Percentiles rank a stretch among this genome's conserved stretches.
phyloP scores from a whole-genome alignment of 1,140 invertebrate genomes.

The Marisa cornuarietis region DNA sequence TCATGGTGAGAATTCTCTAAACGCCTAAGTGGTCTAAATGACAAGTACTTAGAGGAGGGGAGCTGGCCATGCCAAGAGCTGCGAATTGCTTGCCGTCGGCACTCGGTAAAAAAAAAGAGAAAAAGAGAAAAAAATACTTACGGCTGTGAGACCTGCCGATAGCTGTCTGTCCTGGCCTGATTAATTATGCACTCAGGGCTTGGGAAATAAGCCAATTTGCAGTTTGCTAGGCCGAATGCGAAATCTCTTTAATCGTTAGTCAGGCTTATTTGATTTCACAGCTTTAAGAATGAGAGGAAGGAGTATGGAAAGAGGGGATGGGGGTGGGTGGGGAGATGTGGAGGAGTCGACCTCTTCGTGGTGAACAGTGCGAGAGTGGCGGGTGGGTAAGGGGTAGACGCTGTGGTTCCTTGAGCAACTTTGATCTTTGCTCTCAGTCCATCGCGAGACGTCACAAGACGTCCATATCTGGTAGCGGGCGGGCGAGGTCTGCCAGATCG shows the following conservation, averaged over 20 bases:
- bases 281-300: slow-evolving; percentile 1
- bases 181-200: slow-evolving; percentile 32
- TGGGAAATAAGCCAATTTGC: slow-evolving; percentile 33
- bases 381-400: not conserved
- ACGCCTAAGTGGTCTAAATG: slow-evolving; percentile 28
- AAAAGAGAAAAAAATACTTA: not conserved
- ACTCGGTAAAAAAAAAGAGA: not conserved
- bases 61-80: not conserved
- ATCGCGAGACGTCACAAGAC: slow-evolving; percentile 24
- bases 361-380: not conserved
- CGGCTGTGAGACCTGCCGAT: slow-evolving; percentile 20
- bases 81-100: too few species aligned
- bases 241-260: slow-evolving; percentile 27
- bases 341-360: not conserved
- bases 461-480: slow-evolving; percentile 9
- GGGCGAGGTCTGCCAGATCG: slow-evolving; percentile 16
- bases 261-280: slow-evolving; percentile 34
- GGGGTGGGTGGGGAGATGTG: not conserved
- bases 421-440: slow-evolving; percentile 17
- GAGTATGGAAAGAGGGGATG: not conserved
- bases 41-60: slow-evolving; percentile 21
- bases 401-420: not conserved
- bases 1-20: slow-evolving; percentile 22
- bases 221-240: slow-evolving; percentile 24
- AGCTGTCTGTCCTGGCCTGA: slow-evolving; percentile 24